These are phyloP conservation scores for Corythornis leucogaster DNA, from an alignment of 2,797 vertebrate genomes.

Conservation along the genomic window DNA sequence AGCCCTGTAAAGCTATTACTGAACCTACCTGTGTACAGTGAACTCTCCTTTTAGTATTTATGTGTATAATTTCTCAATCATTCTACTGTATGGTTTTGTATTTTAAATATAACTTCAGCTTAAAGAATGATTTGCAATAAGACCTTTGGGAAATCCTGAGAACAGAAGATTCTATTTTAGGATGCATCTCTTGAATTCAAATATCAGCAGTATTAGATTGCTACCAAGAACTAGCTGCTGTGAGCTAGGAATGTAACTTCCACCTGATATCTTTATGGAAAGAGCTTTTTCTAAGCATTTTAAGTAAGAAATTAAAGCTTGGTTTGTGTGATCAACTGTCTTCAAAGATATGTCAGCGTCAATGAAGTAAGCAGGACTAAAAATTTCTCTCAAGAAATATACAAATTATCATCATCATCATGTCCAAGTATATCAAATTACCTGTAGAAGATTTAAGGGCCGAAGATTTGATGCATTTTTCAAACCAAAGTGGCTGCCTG, in stretches of 20 bases:
- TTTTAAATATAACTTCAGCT: not conserved
- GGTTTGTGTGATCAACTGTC: not conserved
- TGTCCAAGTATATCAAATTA: constrained; percentile 73
- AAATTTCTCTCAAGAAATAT: not conserved
- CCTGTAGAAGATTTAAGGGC: constrained; percentile 96
- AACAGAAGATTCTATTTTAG: not conserved
- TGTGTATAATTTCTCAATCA: not conserved
- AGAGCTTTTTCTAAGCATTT: not conserved
- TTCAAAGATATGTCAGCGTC: not conserved
- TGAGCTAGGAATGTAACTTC: not conserved
- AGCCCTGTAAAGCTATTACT: not conserved
- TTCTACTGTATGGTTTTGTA: not conserved
- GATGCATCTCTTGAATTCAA: not conserved
- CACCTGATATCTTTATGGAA: not conserved
- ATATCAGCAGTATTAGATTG: not conserved
- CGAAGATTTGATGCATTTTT: constrained; percentile 90
- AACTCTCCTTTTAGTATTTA: not conserved
- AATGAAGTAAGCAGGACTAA: constrained; percentile 16
- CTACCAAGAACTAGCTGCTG: not conserved
- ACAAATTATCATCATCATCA: not conserved
- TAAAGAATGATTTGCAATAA: not conserved
- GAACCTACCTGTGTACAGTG: not conserved
- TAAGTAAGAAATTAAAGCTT: not conserved
- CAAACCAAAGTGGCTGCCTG: constrained; percentile 90
- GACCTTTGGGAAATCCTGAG: not conserved